Conservation (phyloP, 1,140 invertebrate genomes). For the Meloidogyne chitwoodi region DNA sequence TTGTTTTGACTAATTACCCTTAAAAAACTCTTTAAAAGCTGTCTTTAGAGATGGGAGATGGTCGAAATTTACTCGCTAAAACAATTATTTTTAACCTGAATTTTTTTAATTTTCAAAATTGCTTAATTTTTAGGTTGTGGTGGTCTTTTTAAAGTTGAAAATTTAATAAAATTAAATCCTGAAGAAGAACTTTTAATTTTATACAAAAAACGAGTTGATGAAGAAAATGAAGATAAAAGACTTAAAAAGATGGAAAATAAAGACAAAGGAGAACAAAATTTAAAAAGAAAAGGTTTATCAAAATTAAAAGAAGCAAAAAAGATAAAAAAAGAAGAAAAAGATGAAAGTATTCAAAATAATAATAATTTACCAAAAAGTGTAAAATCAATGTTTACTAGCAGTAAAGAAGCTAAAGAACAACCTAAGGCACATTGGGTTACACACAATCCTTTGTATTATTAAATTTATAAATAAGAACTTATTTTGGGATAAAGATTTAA, state of each 20-base stretch:
- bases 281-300: conserved; percentile 3
- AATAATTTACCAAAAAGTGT: conserved; percentile 81
- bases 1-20: no score
- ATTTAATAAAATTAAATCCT: conserved; percentile 82
- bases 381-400: conserved; percentile 88
- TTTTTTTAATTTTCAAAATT: no score
- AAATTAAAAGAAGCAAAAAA: conserved; percentile 7
- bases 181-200: conserved; percentile 69
- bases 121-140: conserved; percentile 67
- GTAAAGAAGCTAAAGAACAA: conserved; percentile 78
- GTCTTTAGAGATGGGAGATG: no score
- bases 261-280: neutral
- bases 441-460: conserved; percentile 93
- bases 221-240: conserved; percentile 49
- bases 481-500: neutral
- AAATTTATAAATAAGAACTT: neutral
- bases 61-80: no score
- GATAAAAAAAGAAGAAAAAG: conserved; percentile 63
- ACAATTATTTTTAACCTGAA: no score
- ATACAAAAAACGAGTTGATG: conserved; percentile 56
- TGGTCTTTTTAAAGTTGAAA: conserved; percentile 67
- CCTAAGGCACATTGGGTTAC: conserved; percentile 91
- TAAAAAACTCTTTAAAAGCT: no score
- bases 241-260: conserved; percentile 26
- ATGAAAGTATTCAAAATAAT: conserved; percentile 72